phyloP scores from a whole-genome alignment of 1,140 invertebrate species.

The Halictus rubicundus region DNA sequence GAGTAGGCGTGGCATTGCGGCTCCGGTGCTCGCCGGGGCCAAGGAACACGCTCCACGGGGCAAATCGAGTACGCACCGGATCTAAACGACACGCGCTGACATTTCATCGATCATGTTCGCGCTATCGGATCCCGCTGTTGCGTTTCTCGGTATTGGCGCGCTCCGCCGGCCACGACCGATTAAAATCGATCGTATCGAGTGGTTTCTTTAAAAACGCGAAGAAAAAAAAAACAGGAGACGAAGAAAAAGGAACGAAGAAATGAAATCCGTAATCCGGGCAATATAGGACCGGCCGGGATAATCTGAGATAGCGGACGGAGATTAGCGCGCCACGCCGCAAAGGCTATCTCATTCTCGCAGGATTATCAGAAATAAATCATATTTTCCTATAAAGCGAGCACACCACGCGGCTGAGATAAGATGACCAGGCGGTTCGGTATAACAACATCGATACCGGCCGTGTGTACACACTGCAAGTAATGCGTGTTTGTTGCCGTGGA shows the following conservation, averaged over 20 bases:
- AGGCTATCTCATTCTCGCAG: conserved; percentile 75
- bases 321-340: conserved; percentile 74
- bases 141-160: conserved; percentile 8
- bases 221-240: conserved; percentile 42
- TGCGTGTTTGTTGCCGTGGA: conserved; percentile 58
- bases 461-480: conserved; percentile 54
- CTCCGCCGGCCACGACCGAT: neutral
- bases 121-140: neutral
- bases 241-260: conserved; percentile 54
- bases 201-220: conserved; percentile 5
- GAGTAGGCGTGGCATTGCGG: too few relatives aligned
- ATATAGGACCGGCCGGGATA: conserved; percentile 71
- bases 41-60: too few relatives aligned
- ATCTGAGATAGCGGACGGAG: conserved; percentile 72
- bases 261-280: conserved; percentile 76
- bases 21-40: too few relatives aligned
- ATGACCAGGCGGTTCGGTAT: conserved; percentile 43
- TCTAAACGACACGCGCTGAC: neutral
- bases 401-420: conserved; percentile 57
- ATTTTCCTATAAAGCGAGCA: conserved; percentile 69
- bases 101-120: neutral
- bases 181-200: conserved; percentile 16
- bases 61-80: too few relatives aligned
- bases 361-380: conserved; percentile 80
- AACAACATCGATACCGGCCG: conserved; percentile 41